These are phyloP conservation scores for Dryocosmus kuriphilus DNA, from an alignment of 2,888 invertebrate genomes.

Conservation along the genomic window DNA sequence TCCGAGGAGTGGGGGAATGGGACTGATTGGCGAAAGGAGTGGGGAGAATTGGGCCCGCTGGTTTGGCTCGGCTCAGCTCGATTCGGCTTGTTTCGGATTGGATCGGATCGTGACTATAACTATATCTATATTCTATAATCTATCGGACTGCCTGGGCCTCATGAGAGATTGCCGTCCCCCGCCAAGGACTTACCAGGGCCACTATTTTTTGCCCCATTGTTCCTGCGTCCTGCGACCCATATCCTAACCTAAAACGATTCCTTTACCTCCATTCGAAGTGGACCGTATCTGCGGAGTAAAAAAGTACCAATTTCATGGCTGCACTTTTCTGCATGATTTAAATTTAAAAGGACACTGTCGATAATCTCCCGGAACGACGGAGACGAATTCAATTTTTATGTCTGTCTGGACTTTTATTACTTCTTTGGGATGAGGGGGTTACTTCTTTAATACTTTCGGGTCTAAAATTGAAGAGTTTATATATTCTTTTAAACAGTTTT, in stretches of 20 bases:
- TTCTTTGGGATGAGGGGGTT: no score
- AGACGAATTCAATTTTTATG: conserved; percentile 40
- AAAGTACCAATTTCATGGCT: conserved; percentile 16
- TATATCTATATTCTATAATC: conserved; percentile 4
- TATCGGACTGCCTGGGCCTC: conserved; percentile 15
- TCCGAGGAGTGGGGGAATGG: conserved; percentile 39
- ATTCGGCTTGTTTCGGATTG: conserved; percentile 2
- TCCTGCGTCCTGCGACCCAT: conserved; percentile 44
- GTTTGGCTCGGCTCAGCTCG: neutral
- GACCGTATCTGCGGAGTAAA: conserved; percentile 31
- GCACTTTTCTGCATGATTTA: conserved; percentile 30
- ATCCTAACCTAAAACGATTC: conserved; percentile 41
- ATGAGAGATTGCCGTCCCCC: conserved; percentile 72
- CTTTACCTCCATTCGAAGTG: conserved; percentile 31
- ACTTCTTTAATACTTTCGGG: no score
- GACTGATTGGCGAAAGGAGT: conserved; percentile 36
- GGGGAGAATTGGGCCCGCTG: conserved; percentile 17
- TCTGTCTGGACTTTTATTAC: neutral
- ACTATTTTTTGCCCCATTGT: conserved; percentile 54
- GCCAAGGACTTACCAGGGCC: conserved; percentile 70
- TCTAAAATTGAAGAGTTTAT: no score
- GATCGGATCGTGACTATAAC: neutral
- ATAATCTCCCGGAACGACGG: conserved; percentile 9
- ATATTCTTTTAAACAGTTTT: no score
- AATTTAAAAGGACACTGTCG: conserved; percentile 32